Evolutionary conservation across 2,797 vertebrate species (phyloP).

Genomic region (Phoxinus dragarum): DNA sequence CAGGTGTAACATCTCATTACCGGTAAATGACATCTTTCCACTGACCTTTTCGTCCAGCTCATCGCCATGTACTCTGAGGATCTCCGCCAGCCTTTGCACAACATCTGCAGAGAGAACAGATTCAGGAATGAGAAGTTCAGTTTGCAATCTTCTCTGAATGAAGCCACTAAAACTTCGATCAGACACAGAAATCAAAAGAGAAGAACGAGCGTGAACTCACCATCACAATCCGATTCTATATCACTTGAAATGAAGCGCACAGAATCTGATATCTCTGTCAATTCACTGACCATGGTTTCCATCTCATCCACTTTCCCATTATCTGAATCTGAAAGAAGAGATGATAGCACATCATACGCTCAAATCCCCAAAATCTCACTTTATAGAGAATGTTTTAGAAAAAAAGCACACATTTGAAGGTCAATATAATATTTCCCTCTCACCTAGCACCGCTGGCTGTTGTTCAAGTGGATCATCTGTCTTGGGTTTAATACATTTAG

Average conservation of each 20-base stretch:
- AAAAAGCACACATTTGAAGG: background rate
- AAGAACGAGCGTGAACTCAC: constrained; percentile 28
- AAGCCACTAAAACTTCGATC: no score
- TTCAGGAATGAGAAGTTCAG: background rate
- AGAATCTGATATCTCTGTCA: constrained; percentile 65
- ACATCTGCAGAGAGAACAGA: constrained; percentile 60
- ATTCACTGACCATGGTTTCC: background rate
- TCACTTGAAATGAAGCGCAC: constrained; percentile 58
- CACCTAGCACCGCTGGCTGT: background rate
- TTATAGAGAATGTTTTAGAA: background rate
- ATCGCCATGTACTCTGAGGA: constrained; percentile 82
- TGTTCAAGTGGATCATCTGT: rapidly evolving
- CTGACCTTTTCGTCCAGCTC: constrained; percentile 75
- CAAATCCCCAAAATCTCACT: background rate
- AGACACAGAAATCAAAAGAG: background rate
- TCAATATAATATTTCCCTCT: background rate
- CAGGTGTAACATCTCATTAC: background rate
- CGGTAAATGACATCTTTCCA: background rate
- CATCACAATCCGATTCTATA: constrained; percentile 51
- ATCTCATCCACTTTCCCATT: constrained; percentile 12
- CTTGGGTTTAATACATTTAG: constrained; percentile 57
- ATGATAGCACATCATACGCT: background rate
- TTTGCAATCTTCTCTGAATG: background rate
- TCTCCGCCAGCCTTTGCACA: constrained; percentile 76
- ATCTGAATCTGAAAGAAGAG: background rate